These are phyloP conservation scores for Aphrocallistes beatrix DNA, from an alignment of 37 sponge, comb jelly and placozoan species.

Conservation along the genomic window DNA sequence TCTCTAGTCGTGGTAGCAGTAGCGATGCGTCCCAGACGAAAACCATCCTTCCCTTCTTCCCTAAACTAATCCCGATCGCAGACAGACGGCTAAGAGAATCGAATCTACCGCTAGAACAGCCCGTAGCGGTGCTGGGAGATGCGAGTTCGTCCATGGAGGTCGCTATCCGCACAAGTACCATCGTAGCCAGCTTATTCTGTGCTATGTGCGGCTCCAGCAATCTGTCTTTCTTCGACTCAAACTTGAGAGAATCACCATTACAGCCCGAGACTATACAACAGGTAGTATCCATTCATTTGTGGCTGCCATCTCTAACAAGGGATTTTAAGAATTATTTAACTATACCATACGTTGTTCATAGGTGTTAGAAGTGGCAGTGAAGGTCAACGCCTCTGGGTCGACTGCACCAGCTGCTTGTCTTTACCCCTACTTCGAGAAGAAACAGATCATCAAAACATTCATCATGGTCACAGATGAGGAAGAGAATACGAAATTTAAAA, in stretches of 20 bases:
- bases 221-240: neutral
- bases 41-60: neutral
- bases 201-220: constrained; percentile 14
- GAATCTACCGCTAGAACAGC: neutral
- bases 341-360: neutral
- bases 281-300: neutral
- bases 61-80: neutral
- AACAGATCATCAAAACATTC: constrained; percentile 1
- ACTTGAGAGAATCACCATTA: neutral
- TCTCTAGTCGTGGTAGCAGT: neutral
- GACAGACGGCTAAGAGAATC: neutral
- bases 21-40: neutral
- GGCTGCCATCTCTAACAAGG: neutral
- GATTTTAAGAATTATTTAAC: neutral
- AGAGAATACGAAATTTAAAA: neutral
- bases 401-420: neutral
- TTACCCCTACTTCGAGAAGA: constrained; percentile 14
- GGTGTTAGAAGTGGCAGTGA: neutral
- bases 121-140: neutral
- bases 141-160: neutral
- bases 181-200: neutral
- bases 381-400: neutral
- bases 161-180: neutral
- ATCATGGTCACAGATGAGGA: neutral
- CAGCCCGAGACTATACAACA: neutral